These are phyloP conservation scores for Gibbula magus DNA, from an alignment of 2,888 invertebrate species.

Conservation along the genomic window DNA sequence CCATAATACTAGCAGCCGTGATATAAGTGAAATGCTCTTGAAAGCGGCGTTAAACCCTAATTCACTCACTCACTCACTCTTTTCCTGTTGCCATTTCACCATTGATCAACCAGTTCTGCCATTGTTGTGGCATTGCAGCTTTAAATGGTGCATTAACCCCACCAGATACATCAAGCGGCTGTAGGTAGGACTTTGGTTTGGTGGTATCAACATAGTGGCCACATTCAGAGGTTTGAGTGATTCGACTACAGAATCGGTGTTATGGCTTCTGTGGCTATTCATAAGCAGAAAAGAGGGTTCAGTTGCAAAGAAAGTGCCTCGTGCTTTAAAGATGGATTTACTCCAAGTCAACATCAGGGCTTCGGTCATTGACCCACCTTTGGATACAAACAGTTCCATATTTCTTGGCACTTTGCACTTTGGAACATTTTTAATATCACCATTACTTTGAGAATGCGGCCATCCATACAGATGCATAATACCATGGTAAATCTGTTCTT, in stretches of 20 bases:
- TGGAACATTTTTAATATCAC: background rate
- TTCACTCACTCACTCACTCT: too few species aligned
- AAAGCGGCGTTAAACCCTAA: too few species aligned
- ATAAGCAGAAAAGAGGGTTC: background rate
- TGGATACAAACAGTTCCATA: slow-evolving; percentile 11
- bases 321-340: background rate
- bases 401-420: background rate
- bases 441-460: slow-evolving; percentile 9
- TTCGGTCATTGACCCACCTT: background rate
- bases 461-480: background rate
- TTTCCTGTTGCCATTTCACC: slow-evolving; percentile 14
- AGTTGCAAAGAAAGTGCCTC: background rate
- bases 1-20: too few species aligned
- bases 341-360: background rate
- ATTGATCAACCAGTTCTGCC: slow-evolving; percentile 14
- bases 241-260: background rate
- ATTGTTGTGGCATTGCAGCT: background rate
- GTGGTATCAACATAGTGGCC: background rate
- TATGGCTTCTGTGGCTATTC: slow-evolving; percentile 13
- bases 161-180: background rate
- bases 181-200: too few species aligned
- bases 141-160: background rate
- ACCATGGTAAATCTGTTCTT: background rate
- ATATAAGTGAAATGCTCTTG: too few species aligned
- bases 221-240: slow-evolving; percentile 3